Base-by-base conservation (phyloP, 2,797 vertebrate species). In the Brachymystax lenok region DNA sequence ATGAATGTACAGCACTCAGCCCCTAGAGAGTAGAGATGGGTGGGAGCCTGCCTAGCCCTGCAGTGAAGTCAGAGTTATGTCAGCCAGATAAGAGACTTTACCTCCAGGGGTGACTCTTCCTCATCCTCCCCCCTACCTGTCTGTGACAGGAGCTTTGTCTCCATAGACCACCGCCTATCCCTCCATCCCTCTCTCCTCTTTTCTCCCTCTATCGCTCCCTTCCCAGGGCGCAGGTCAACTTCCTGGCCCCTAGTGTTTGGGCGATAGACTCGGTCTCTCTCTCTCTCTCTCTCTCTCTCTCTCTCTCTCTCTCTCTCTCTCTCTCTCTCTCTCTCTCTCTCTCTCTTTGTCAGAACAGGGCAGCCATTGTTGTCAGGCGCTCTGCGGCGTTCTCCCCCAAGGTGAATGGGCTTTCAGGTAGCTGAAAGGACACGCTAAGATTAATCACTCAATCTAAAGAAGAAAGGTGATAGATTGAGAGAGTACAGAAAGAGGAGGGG, bases 321-420 rank as follows among this genome's bases (percentile, higher is more conserved):
- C 76, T 24, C 73, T 46, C 56, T 46, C 79, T 71, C 76, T 73
- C 79, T 8, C 19, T 19, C 1, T 21, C 68, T 56, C 19, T 56
- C 24, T 24, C 24, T 24, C 80, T 82, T 77, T 14, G 24, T 64
- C 54, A 84, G 89, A 92, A 93, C 89, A 92, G 88, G 87, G 68
- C 84, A 77, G 79, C 80, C 82, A 85, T 93, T 92, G 92, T 91
- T 78, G 5, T 64, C 64, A 40, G 71, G 21, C 8, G 3, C 71
- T 74, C 63, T 83, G 75, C 77, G 5, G 6, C 33, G 6, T 35
- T 35, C 85, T 85, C 85, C 86, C 84, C 82, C 77, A 70, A 89
- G 89, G 90, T 90, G 88, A 90, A 70, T 77, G 78, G 81, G 83
- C 85, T 86, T 24, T 87, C 87, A 93, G 90, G 89, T 93, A 92